phyloP scores from a whole-genome alignment of 1,140 invertebrate species.

The Megathymus violae region DNA sequence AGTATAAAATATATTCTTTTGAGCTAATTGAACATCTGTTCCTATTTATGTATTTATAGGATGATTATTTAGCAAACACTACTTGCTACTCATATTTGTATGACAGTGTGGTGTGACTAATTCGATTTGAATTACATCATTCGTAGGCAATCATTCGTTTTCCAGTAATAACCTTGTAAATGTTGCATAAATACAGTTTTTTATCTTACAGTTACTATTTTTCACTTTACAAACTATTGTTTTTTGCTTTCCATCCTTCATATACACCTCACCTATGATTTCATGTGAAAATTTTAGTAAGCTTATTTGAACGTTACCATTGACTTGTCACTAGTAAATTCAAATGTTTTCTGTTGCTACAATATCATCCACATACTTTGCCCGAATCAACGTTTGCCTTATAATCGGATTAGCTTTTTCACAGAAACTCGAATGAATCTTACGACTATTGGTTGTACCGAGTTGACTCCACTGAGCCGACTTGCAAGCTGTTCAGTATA shows the following conservation, averaged over 20 bases:
- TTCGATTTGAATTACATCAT: conserved; percentile 22
- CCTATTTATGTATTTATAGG: conserved; percentile 36
- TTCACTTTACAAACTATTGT: neutral
- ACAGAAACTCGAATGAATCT: neutral
- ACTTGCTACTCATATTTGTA: conserved; percentile 15
- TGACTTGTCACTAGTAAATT: no score
- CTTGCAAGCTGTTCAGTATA: neutral
- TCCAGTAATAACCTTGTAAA: conserved; percentile 11
- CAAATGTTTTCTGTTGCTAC: no score
- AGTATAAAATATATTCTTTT: conserved; percentile 70
- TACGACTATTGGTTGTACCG: neutral
- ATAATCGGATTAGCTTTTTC: neutral
- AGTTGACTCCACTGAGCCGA: neutral
- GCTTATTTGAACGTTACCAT: no score
- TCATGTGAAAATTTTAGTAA: neutral
- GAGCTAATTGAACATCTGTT: conserved; percentile 76
- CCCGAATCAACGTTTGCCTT: neutral
- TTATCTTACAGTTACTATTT: neutral
- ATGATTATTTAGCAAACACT: conserved; percentile 23
- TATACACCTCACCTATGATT: neutral
- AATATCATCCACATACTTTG: neutral
- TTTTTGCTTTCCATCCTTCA: neutral
- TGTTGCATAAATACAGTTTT: neutral
- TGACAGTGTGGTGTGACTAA: conserved; percentile 22
- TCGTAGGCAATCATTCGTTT: neutral